Base-by-base conservation (phyloP, 2,113 vertebrate species). In the Bubo bubo region DNA sequence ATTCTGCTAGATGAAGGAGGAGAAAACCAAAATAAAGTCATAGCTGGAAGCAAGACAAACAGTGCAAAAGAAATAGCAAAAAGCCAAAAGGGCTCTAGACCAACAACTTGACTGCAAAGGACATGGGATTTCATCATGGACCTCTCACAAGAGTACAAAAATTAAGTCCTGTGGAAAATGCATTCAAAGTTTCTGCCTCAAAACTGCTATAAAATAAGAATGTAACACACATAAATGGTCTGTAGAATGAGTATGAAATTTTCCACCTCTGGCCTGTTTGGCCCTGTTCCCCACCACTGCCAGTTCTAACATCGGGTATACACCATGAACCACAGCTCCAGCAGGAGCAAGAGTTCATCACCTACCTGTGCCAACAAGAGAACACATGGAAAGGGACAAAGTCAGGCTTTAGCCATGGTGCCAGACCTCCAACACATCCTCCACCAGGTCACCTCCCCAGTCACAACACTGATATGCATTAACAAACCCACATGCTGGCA, bases 11-110 rank as follows among this genome's bases (percentile, higher is more conserved):
- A 58, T 66, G 37, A 93, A 81, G 45, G 66, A 86, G 34, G 23
- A 53, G 27, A 88, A 91, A 91, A 66, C 13, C 63, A 73, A 93
- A 87, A 47, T 53, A 86, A 64, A 24, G 45, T 68, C 71, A 76
- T 49, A 81, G 70, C 1, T 58, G 53, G 74, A 96, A 81, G 66
- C 58, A 92, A 88, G 84, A 88, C 13, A 85, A 94, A 53, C 16
- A 73, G 30, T 49, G 28, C 62, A 82, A 87, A 90, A 90, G 72
- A 88, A 89, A 77, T 3, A 67, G 41, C 41, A 92, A 86, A 86
- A 90, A 66, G n/a, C 70, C 34, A 86, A 84, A 88, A 80, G 28
- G 26, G 55, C 37, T 86, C 28, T 27, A 77, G 28, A 80, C 14
- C 59, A 88, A 56, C 41, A 82, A 49, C 19, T 70, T 35, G 55